Conservation (phyloP, 1,140 invertebrate genomes). For the Oppia nitens region DNA sequence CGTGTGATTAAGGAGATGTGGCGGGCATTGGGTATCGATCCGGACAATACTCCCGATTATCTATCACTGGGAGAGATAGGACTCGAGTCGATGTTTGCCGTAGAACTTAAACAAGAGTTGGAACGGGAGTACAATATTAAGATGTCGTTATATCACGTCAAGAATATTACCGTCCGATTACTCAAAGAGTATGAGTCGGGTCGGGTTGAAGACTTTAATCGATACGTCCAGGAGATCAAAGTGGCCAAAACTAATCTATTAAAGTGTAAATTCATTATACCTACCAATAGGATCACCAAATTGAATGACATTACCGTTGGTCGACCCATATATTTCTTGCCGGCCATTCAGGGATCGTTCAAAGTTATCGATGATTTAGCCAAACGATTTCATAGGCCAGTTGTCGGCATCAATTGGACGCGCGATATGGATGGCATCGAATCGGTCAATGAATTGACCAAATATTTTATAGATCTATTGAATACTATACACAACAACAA, state of each 20-base stretch:
- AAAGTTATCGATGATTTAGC: background rate
- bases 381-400: background rate
- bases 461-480: slow-evolving; percentile 2
- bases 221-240: background rate
- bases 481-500: background rate
- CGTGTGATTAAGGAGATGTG: slow-evolving; percentile 27
- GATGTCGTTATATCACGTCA: slow-evolving; percentile 14
- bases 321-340: slow-evolving; percentile 11
- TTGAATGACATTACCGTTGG: slow-evolving; percentile 27
- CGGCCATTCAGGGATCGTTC: slow-evolving; percentile 11
- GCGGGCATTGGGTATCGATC: slow-evolving; percentile 38
- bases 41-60: slow-evolving; percentile 55
- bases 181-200: slow-evolving; percentile 2
- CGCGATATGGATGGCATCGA: slow-evolving; percentile 2
- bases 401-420: slow-evolving; percentile 14
- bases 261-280: slow-evolving; percentile 24
- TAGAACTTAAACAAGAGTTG: slow-evolving; percentile 58
- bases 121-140: slow-evolving; percentile 15
- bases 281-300: slow-evolving; percentile 30
- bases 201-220: background rate
- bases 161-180: slow-evolving; percentile 8
- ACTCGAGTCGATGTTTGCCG: slow-evolving; percentile 91
- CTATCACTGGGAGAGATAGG: slow-evolving; percentile 73
- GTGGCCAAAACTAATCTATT: background rate
- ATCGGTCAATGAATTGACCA: background rate